Evolutionary conservation across 2,888 invertebrate genomes (phyloP).

Genomic region (Julus scandinavius): DNA sequence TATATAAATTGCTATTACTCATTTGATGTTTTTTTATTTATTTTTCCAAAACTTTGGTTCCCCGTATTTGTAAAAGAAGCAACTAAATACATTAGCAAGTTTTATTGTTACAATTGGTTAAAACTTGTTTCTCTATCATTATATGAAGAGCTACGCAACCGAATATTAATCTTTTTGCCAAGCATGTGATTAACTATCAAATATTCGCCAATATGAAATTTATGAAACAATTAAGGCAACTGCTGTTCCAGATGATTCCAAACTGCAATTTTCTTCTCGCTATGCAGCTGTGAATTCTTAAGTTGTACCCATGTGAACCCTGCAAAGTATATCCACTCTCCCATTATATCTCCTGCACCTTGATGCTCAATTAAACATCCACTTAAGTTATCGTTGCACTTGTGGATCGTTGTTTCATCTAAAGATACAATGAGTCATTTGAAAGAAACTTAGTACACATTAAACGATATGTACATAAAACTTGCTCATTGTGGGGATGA

Average conservation of each 20-base stretch:
- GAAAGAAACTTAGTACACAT: neutral
- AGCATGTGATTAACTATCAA: neutral
- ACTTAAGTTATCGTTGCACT: neutral
- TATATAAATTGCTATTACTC: no score
- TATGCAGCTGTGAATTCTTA: neutral
- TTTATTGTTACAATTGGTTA: no score
- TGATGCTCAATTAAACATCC: conserved; percentile 33
- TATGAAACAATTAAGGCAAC: neutral
- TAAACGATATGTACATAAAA: no score
- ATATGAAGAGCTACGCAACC: neutral
- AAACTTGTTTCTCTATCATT: no score
- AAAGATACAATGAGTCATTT: neutral
- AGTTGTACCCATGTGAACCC: neutral
- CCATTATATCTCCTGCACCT: neutral
- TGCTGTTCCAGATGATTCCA: neutral
- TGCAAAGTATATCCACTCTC: neutral
- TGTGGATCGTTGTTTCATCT: neutral
- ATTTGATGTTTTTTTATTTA: no score
- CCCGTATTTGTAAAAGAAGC: no score
- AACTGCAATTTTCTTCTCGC: neutral
- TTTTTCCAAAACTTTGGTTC: no score
- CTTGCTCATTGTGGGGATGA: no score
- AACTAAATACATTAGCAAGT: no score
- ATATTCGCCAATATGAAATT: neutral
- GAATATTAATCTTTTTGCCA: neutral